A percentile compares a stretch with the other conserved stretches of the same genome.
Evolutionary conservation across 2,888 invertebrate genomes (phyloP).

Genomic region (Lamproptera curius): DNA sequence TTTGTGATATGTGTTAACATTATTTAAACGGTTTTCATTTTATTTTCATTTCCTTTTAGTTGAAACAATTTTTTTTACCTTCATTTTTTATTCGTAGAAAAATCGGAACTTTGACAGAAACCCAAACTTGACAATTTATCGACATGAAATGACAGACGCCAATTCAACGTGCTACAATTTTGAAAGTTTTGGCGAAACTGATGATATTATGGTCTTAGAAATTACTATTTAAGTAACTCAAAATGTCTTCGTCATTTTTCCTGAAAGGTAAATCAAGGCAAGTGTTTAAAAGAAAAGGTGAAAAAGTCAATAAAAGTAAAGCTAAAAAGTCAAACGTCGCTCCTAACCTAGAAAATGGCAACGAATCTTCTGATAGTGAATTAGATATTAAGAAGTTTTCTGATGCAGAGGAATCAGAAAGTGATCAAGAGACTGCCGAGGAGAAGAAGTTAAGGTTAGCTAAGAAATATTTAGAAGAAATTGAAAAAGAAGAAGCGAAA

Average conservation of each 20-base stretch:
- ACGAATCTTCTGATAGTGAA: conserved; percentile 82
- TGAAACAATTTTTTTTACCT: too few species aligned
- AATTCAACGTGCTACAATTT: conserved; percentile 16
- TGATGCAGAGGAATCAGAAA: conserved; percentile 70
- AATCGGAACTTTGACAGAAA: conserved; percentile 23
- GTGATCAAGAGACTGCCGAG: conserved; percentile 89
- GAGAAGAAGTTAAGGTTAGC: conserved; percentile 94
- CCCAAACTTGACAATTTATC: neutral
- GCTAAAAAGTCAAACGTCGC: conserved; percentile 47
- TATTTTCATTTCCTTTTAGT: too few species aligned
- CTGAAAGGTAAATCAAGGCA: conserved; percentile 78
- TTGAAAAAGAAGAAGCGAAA: conserved; percentile 88
- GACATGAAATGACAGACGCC: conserved; percentile 13
- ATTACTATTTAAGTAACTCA: conserved; percentile 21
- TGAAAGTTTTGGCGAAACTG: neutral
- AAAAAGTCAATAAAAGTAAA: conserved; percentile 57
- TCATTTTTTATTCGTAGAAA: too few species aligned
- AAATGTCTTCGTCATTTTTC: conserved; percentile 79
- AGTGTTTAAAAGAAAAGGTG: conserved; percentile 74
- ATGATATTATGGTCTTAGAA: conserved; percentile 1
- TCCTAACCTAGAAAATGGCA: conserved; percentile 71
- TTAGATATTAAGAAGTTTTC: conserved; percentile 79
- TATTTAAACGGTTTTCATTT: too few species aligned
- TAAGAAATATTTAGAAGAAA: conserved; percentile 92
- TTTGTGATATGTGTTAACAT: too few species aligned